Evolutionary conservation across 2,797 vertebrate genomes (phyloP).

Genomic region (Tokudaia tokunoshimensis): DNA sequence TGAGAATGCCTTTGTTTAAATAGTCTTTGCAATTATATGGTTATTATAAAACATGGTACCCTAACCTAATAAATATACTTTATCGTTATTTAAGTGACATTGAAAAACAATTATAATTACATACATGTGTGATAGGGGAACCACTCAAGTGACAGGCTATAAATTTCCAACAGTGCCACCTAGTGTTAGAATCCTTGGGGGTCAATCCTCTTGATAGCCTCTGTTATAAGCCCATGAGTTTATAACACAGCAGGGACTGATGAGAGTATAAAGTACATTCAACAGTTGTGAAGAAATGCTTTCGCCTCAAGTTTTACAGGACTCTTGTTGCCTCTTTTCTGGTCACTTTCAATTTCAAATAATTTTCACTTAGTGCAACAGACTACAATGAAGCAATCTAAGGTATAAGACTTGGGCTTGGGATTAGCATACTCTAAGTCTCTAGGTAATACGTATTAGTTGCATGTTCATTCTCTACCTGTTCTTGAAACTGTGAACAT

Average conservation of each 20-base stretch:
- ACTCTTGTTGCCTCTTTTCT: background rate
- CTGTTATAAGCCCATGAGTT: background rate
- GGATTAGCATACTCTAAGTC: background rate
- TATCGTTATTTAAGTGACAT: background rate
- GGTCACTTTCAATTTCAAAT: slow-evolving; percentile 18
- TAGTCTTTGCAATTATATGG: background rate
- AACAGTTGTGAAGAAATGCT: background rate
- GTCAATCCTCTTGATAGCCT: background rate
- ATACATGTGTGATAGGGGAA: background rate
- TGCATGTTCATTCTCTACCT: background rate
- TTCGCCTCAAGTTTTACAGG: background rate
- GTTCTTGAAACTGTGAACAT: background rate
- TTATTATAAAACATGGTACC: background rate
- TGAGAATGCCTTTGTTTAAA: background rate
- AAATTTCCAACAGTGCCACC: slow-evolving; percentile 40
- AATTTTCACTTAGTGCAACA: background rate
- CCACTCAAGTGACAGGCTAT: background rate
- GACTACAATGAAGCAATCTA: background rate
- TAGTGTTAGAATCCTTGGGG: background rate
- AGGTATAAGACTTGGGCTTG: background rate
- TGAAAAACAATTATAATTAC: background rate
- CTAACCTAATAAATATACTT: background rate
- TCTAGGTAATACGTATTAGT: background rate
- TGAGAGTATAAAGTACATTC: background rate
- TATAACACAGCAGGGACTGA: fast-evolving